Base-by-base conservation (phyloP, 2,113 vertebrate genomes). In the Poicephalus meyeri region DNA sequence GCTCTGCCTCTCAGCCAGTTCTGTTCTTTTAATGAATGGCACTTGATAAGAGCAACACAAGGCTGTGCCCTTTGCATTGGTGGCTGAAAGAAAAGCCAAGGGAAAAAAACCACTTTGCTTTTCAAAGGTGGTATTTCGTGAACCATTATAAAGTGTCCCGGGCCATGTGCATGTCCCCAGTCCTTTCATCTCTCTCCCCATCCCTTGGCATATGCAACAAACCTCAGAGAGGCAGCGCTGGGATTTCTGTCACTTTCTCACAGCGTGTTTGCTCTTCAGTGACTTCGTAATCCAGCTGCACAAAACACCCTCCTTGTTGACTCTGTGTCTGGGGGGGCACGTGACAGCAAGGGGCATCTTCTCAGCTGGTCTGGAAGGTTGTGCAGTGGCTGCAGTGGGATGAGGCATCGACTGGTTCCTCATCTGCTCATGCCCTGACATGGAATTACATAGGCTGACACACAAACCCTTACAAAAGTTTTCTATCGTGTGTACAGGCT, bases 1-100 rank as follows among this genome's bases (percentile, higher is more conserved):
- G 29, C 71, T 3, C 10, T 49, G 44, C 74, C 76, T 65, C 15
- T 0, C 11, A 69, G 85, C 52, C 6, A 2, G 15, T 56, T 64
- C 80, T 87, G 77, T 84, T 58, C 33, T 15, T 58, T 58, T 84
- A 90, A 81, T 91, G 79, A 95, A 69, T 68, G 70, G 86, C 82
- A 46, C 46, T 93, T 5, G 39, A n/a, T 23, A 47, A 66, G 49
- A 91, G 31, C 25, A 74, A 44, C 68, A 53, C 12, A 20, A 12
- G 50, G 52, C 58, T 78, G 25, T 80, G 53, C 80, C 53, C 41
- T 92, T 65, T 29, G 50, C 50, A 37, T 44, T 12, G 55, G 49
- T 46, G 39, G 37, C 64, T 81, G 18, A 55, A 89, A 66, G 68
- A 26, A 47, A 56, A 83, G 14, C 35, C 0, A 3, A 35, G 17